Percentiles rank a stretch among this genome's conserved stretches.
These are phyloP conservation scores for Cephus spinipes DNA, from an alignment of 2,888 invertebrate species.

Conservation along the genomic window DNA sequence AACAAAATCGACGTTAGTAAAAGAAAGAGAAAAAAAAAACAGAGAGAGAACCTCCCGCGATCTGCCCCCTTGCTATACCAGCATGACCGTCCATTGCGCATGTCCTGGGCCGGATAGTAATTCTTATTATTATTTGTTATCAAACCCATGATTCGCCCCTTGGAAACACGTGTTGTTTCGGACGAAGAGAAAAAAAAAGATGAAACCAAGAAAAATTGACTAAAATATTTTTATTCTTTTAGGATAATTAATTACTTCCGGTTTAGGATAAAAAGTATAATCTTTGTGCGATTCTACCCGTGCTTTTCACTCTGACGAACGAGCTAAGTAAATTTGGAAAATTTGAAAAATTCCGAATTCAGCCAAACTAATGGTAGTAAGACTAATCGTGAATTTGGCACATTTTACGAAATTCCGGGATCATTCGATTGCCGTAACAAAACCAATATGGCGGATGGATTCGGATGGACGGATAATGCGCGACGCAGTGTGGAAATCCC, in stretches of 20 bases:
- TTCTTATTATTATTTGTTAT: not conserved
- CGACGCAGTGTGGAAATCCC: not conserved
- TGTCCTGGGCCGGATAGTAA: constrained; percentile 4
- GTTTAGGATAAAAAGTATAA: too few relatives aligned
- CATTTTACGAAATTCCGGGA: not conserved
- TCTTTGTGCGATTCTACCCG: not conserved
- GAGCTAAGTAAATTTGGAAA: not conserved
- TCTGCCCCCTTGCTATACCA: not conserved
- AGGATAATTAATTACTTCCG: too few relatives aligned
- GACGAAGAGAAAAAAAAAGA: not conserved
- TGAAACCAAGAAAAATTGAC: not conserved
- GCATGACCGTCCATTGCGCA: not conserved
- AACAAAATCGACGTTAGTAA: constrained; percentile 54
- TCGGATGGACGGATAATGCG: not conserved
- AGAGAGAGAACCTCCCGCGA: constrained; percentile 1
- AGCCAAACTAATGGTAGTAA: too few relatives aligned
- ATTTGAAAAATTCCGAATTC: too few relatives aligned
- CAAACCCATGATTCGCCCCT: not conserved
- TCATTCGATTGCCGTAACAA: not conserved
- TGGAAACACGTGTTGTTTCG: constrained; percentile 7
- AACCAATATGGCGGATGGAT: not conserved
- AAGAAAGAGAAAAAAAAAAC: constrained; percentile 26
- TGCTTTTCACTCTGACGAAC: not conserved
- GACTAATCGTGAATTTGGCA: not conserved
- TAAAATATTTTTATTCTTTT: not conserved